These are phyloP conservation scores for Cyrtodaria siliqua DNA, from an alignment of 2,888 invertebrate genomes.

Conservation along the genomic window DNA sequence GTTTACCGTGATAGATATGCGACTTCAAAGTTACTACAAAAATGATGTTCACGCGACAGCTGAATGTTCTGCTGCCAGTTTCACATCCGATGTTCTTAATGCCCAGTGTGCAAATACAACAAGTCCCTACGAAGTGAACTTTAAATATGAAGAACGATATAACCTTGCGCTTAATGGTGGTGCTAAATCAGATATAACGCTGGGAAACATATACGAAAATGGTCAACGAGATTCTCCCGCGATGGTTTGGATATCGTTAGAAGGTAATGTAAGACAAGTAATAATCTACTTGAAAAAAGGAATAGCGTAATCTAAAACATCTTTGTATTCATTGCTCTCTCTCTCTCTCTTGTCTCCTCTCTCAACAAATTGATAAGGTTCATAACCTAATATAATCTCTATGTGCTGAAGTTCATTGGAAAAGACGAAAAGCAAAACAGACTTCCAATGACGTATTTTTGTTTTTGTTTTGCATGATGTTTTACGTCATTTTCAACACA, in stretches of 20 bases:
- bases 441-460: too few relatives aligned
- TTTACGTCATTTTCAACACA: too few relatives aligned
- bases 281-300: too few relatives aligned
- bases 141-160: neutral
- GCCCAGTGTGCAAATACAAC: neutral
- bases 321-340: too few relatives aligned
- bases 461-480: too few relatives aligned
- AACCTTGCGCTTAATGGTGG: neutral
- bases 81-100: neutral
- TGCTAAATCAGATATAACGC: neutral
- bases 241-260: neutral
- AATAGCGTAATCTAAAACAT: too few relatives aligned
- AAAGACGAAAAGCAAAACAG: too few relatives aligned
- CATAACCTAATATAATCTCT: too few relatives aligned
- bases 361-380: too few relatives aligned
- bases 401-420: too few relatives aligned
- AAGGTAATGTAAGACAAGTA: too few relatives aligned
- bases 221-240: neutral
- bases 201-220: neutral
- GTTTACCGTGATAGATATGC: neutral
- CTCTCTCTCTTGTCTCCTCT: too few relatives aligned
- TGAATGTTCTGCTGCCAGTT: conserved; percentile 2
- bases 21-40: conserved; percentile 2
- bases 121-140: neutral
- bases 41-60: neutral